Evolutionary conservation across 2,797 vertebrate genomes (phyloP).

Genomic region (Oreonectes daqikongensis): DNA sequence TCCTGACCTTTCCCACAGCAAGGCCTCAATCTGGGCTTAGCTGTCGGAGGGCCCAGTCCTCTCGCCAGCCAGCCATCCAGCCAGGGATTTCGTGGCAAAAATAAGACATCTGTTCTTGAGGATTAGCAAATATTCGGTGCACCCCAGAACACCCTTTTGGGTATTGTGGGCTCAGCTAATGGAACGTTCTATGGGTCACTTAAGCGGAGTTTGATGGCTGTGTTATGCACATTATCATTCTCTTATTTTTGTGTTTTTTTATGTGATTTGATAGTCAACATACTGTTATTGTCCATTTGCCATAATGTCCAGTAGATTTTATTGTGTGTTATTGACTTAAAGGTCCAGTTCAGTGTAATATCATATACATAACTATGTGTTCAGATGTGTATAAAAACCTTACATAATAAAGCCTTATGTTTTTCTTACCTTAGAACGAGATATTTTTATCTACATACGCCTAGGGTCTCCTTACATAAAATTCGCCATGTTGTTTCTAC

Average conservation of each 20-base stretch:
- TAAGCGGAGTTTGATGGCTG: constrained; percentile 40
- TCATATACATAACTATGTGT: no score
- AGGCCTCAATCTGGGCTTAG: constrained; percentile 55
- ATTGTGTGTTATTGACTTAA: no score
- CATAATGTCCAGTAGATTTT: no score
- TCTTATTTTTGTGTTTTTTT: background rate
- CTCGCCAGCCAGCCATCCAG: constrained; percentile 39
- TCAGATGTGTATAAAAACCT: no score
- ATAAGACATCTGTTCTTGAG: constrained; percentile 64
- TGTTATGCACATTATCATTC: constrained; percentile 13
- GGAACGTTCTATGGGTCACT: constrained; percentile 42
- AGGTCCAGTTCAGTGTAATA: no score
- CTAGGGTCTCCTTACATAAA: no score
- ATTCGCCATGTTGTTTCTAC: no score
- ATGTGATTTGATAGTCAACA: background rate
- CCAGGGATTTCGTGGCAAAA: constrained; percentile 57
- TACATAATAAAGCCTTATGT: no score
- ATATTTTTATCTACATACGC: no score
- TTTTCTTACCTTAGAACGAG: no score
- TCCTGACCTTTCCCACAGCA: constrained; percentile 61
- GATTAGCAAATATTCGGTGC: constrained; percentile 60
- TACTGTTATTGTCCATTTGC: background rate
- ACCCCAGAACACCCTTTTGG: constrained; percentile 47
- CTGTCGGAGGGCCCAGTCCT: constrained; percentile 33
- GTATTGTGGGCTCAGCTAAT: constrained; percentile 46